phyloP scores from a whole-genome alignment of 2,797 vertebrate genomes.

The Hafferia zeledoni region DNA sequence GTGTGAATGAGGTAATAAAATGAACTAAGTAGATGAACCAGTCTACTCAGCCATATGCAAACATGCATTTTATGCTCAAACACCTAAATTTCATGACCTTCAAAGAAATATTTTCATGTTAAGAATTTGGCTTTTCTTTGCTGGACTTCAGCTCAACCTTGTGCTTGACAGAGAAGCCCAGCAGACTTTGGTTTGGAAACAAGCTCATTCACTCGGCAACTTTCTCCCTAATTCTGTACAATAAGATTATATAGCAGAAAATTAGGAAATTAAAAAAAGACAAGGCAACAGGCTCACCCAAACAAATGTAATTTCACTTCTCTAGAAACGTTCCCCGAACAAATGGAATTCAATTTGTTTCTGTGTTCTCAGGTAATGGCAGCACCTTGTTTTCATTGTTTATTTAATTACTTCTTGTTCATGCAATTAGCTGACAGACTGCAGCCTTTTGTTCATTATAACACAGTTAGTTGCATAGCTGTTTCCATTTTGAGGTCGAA shows the following conservation, averaged over 20 bases:
- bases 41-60: neutral
- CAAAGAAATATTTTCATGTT: neutral
- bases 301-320: constrained; percentile 22
- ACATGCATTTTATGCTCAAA: neutral
- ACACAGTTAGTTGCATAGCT: constrained; percentile 36
- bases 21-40: neutral
- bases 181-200: neutral
- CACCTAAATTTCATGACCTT: neutral
- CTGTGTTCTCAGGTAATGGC: constrained; percentile 30
- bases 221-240: neutral
- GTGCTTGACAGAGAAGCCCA: neutral
- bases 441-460: constrained; percentile 30
- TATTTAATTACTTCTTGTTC: constrained; percentile 50
- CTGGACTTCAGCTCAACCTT: neutral
- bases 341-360: constrained; percentile 36
- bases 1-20: neutral
- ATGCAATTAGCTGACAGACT: constrained; percentile 18
- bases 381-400: constrained; percentile 44
- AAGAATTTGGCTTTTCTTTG: neutral
- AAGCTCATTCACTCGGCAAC: neutral
- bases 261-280: neutral
- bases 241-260: constrained; percentile 13
- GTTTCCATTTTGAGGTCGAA: neutral
- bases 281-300: neutral
- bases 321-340: neutral